phyloP scores from a whole-genome alignment of 2,113 vertebrate species.

The Menidia beryllina region DNA sequence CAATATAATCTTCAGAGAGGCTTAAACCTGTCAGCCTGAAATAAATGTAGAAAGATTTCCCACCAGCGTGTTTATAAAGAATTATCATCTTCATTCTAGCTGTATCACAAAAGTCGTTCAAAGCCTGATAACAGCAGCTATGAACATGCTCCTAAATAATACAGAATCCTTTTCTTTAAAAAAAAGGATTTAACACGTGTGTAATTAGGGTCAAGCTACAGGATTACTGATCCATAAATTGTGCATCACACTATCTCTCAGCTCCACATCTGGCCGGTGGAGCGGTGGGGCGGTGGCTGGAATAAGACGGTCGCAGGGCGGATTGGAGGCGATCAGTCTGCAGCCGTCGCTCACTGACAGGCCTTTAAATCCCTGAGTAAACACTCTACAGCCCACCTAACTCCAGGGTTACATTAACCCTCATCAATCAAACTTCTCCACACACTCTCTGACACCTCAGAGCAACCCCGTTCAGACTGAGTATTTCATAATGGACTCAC shows the following conservation, averaged over 20 bases:
- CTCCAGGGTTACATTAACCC: slow-evolving; percentile 38
- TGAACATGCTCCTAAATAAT: slow-evolving; percentile 23
- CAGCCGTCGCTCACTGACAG: slow-evolving; percentile 37
- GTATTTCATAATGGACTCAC: background rate
- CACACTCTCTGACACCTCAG: slow-evolving; percentile 12
- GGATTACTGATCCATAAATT: background rate
- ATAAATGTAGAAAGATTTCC: slow-evolving; percentile 38
- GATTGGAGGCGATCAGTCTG: slow-evolving; percentile 32
- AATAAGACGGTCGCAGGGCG: slow-evolving; percentile 17
- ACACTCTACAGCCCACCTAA: slow-evolving; percentile 32
- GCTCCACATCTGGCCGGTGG: background rate
- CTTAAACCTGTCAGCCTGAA: slow-evolving; percentile 5
- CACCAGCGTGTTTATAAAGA: slow-evolving; percentile 60
- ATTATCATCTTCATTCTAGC: slow-evolving; percentile 52
- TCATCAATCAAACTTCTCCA: slow-evolving; percentile 48
- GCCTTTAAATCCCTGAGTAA: slow-evolving; percentile 57
- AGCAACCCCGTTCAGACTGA: background rate
- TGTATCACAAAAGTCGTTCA: slow-evolving; percentile 30
- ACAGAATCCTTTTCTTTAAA: background rate
- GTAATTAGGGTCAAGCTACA: background rate
- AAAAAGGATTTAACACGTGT: background rate
- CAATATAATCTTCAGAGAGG: slow-evolving; percentile 6
- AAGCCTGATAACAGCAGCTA: slow-evolving; percentile 40
- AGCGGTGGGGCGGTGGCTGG: slow-evolving; percentile 14
- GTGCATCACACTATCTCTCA: background rate